phyloP scores from a whole-genome alignment of 2,888 invertebrate species.

The Onthophagus sagittarius region DNA sequence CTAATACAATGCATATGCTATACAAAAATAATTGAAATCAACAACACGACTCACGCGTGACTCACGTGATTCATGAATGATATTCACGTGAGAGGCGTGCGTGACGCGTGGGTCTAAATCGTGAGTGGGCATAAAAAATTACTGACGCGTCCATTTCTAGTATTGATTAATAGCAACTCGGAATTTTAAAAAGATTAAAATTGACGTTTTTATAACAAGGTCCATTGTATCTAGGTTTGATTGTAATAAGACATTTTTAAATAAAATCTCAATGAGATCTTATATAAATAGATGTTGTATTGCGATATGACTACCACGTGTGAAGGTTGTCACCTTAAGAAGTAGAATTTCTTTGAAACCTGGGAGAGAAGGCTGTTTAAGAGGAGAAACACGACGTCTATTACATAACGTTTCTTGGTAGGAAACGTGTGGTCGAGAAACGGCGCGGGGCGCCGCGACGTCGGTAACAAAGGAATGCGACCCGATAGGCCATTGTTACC shows the following conservation, averaged over 20 bases:
- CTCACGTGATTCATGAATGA: too few relatives aligned
- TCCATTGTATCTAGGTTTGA: not conserved
- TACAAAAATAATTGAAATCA: too few relatives aligned
- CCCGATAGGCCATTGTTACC: slow-evolving; percentile 6
- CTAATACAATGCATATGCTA: too few relatives aligned
- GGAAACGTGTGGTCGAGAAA: not conserved
- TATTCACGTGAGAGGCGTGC: too few relatives aligned
- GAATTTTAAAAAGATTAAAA: too few relatives aligned
- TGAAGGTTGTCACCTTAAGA: not conserved
- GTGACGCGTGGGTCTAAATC: too few relatives aligned
- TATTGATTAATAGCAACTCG: too few relatives aligned
- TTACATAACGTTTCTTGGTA: not conserved
- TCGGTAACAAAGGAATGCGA: not conserved
- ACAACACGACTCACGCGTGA: too few relatives aligned
- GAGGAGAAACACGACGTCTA: not conserved
- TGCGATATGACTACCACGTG: not conserved
- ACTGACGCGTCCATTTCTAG: too few relatives aligned
- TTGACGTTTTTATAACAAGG: too few relatives aligned
- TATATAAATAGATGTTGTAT: not conserved
- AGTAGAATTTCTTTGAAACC: not conserved
- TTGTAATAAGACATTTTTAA: not conserved
- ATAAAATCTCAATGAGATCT: not conserved
- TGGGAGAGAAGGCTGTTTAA: not conserved
- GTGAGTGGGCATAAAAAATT: too few relatives aligned
- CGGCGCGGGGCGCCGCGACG: slow-evolving; percentile 4